Evolutionary conservation across 2,797 vertebrate genomes (phyloP).

Genomic region (Eidolon dupreanum): DNA sequence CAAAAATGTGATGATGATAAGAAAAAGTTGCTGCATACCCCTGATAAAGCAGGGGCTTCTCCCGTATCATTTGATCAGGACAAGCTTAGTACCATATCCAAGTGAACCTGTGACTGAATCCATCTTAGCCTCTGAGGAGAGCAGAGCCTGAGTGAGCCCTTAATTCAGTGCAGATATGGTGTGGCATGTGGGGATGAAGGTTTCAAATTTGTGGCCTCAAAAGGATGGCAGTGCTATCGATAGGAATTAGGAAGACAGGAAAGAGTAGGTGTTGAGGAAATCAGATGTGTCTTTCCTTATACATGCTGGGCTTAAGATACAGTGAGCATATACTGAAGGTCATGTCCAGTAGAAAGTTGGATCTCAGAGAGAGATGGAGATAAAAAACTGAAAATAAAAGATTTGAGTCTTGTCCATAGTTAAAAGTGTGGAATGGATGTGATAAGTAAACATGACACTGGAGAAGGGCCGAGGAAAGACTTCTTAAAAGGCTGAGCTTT

Average conservation of each 20-base stretch:
- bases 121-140: background rate
- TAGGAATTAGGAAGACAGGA: background rate
- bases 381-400: background rate
- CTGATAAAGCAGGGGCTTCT: background rate
- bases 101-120: background rate
- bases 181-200: fast-evolving
- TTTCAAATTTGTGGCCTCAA: background rate
- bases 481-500: background rate
- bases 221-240: background rate
- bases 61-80: background rate
- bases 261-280: background rate
- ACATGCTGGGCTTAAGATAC: background rate
- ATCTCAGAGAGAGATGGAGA: background rate
- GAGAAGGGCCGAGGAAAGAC: background rate
- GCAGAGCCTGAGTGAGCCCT: background rate
- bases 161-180: no score
- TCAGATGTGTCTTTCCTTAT: background rate
- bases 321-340: background rate
- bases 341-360: background rate
- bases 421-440: background rate
- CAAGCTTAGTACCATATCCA: background rate
- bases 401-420: background rate
- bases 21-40: background rate
- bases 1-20: background rate
- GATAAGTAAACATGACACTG: background rate